phyloP scores from a whole-genome alignment of 2,888 invertebrate genomes.

The Sylvicola cinctus region DNA sequence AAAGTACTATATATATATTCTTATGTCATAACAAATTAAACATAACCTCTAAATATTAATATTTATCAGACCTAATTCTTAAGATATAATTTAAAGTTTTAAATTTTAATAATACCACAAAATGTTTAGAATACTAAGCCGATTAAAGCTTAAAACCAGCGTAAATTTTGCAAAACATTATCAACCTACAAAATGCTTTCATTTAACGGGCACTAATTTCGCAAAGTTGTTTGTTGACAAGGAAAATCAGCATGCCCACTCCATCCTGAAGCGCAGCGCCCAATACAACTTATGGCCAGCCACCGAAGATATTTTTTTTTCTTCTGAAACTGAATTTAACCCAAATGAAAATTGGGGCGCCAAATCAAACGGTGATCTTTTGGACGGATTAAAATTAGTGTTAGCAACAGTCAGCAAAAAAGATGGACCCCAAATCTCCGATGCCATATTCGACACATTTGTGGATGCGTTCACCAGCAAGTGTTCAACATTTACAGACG shows the following conservation, averaged over 20 bases:
- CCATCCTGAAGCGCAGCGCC: background rate
- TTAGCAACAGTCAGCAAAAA: background rate
- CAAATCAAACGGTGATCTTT: background rate
- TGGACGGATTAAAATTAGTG: background rate
- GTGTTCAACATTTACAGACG: conserved; percentile 31
- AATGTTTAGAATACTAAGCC: too few species aligned
- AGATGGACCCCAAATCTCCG: conserved; percentile 10
- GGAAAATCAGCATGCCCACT: background rate
- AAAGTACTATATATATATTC: too few species aligned
- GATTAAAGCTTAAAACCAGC: too few species aligned
- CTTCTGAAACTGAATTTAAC: background rate
- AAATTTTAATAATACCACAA: too few species aligned
- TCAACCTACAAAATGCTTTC: too few species aligned
- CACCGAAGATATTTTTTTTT: background rate
- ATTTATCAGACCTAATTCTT: too few species aligned
- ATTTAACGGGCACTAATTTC: background rate
- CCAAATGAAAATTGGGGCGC: background rate
- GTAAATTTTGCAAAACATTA: too few species aligned
- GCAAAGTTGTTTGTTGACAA: conserved; percentile 1
- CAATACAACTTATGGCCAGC: background rate
- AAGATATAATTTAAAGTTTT: too few species aligned
- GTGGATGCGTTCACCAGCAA: conserved; percentile 25
- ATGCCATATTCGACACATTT: conserved; percentile 14
- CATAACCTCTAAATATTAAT: too few species aligned
- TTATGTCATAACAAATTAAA: too few species aligned